Percentiles rank a stretch among this genome's conserved stretches.
These are phyloP conservation scores for Tribolium madens DNA, from an alignment of 1,140 invertebrate species.

Conservation along the genomic window DNA sequence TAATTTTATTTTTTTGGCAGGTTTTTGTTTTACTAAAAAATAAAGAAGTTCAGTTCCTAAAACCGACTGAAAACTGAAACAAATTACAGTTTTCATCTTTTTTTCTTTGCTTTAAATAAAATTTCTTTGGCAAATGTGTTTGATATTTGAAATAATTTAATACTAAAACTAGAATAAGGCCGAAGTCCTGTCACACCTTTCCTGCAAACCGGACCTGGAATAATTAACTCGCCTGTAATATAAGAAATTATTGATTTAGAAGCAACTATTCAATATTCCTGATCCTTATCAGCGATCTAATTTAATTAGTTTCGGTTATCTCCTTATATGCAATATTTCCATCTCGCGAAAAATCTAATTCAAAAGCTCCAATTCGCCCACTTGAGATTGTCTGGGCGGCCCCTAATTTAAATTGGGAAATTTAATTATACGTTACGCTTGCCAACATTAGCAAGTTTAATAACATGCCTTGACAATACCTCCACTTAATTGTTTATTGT, in stretches of 20 bases:
- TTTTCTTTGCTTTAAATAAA: too few relatives aligned
- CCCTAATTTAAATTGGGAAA: neutral
- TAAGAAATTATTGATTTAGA: neutral
- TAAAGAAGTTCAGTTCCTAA: too few relatives aligned
- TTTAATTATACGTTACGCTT: neutral
- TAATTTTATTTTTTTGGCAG: too few relatives aligned
- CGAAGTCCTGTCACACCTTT: neutral
- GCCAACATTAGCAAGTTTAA: neutral
- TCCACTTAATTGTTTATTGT: neutral
- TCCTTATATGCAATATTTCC: neutral
- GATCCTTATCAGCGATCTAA: neutral
- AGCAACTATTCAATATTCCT: neutral
- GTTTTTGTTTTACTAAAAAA: too few relatives aligned
- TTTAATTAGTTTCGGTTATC: neutral
- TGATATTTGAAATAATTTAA: neutral
- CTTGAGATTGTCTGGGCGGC: neutral
- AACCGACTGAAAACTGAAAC: too few relatives aligned
- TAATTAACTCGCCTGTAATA: neutral
- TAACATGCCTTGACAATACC: neutral
- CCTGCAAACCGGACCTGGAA: neutral
- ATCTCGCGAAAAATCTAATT: neutral
- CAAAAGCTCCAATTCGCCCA: neutral
- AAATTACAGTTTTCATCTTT: too few relatives aligned
- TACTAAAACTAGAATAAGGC: neutral
- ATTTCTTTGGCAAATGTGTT: neutral